Evolutionary conservation across 2,888 invertebrate genomes (phyloP), one percentile per base, ranked within the genome.

Genomic region (Eupithecia subumbrata): DNA sequence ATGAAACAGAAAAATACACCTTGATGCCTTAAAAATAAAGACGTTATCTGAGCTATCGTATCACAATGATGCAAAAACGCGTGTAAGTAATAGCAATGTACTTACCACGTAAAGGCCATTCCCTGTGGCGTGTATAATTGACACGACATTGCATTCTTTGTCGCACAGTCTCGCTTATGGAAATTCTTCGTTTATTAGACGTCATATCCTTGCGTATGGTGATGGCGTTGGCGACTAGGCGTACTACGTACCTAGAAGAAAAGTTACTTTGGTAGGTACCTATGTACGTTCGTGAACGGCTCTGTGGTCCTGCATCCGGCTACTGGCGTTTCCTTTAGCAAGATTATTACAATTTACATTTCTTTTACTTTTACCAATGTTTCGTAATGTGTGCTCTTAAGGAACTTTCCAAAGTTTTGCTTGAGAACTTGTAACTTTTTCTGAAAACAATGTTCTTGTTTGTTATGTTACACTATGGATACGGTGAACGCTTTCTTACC

Each of bases 51-150:
- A 60, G 12, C 1, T 30, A 45, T 68, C 63, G 52, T 22, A 76
- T 81, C 80, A 78, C 79, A 81, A 81, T 86, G 85, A 84, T 82
- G 86, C 83, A 84, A 86, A 85, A 84, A 84, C 83, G 76, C 75
- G 78, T 82, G 69, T 76, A 84, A 84, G 69, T 76, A 84, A 84
- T 83, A 80, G 79, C 78, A 80, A 75, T 74, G 72, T 76, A 74
- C 72, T 71, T 77, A 74, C 72, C 72, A 77, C 72, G 76, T 78
- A 76, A 69, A 71, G 69, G 72, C 74, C 74, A 78, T 76, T 79
- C 75, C 76, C 76, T 77, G 73, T 75, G 76, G 79, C 76, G 78
- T 82, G 76, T 77, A 74, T 80, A 79, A 80, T 80, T 76, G 80
- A 77, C 74, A 74, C 75, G 71, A 67, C 74, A 78, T 69, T 73